Base-by-base conservation (phyloP, 2,888 invertebrate species). In the Limenitis camilla region DNA sequence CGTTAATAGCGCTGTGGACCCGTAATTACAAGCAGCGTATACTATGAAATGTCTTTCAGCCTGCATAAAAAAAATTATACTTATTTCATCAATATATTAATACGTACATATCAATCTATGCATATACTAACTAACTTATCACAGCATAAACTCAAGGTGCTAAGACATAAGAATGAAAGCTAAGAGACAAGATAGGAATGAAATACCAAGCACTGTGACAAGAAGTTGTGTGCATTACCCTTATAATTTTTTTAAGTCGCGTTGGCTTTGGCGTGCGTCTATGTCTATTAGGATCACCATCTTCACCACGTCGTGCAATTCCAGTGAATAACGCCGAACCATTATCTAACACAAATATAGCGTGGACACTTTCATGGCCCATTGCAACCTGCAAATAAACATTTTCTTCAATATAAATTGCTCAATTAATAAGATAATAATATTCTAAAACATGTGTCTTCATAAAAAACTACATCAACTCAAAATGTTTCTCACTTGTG, bases 291-390 rank as follows among this genome's bases (percentile, higher is more conserved):
- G 91, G 91, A 71, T 98, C 98, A 0, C 97, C 97, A 76, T 98
- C 98, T 81, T 98, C 98, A 29, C 98, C 98, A 4, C 97, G 89
- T 0, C 95, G 90, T 0, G 98, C 95, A 6, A 95, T 93, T 6
- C 98, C 96, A 62, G 89, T 89, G 62, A 88, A 86, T 38, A 95
- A 92, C 0, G 96, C 96, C 1, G 94, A 92, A 1, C 99, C 99
- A 72, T 96, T 96, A 68, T 98, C 96, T 36, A 96, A 91, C n/a
- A 98, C 90, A 31, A 99, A 78, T 47, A 98, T 88, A 0, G 95
- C 96, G 76, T 99, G 97, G 45, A 95, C 91, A 1, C 97, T 97
- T 72, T 99, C 98, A 70, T 98, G 97, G 0, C 98, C 98, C 2
- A 96, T 91, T 0, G 96, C 93, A 58, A 96, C 91, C 80, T 97